Base-by-base conservation (phyloP, 2,113 vertebrate genomes). In the Halcyon senegalensis region DNA sequence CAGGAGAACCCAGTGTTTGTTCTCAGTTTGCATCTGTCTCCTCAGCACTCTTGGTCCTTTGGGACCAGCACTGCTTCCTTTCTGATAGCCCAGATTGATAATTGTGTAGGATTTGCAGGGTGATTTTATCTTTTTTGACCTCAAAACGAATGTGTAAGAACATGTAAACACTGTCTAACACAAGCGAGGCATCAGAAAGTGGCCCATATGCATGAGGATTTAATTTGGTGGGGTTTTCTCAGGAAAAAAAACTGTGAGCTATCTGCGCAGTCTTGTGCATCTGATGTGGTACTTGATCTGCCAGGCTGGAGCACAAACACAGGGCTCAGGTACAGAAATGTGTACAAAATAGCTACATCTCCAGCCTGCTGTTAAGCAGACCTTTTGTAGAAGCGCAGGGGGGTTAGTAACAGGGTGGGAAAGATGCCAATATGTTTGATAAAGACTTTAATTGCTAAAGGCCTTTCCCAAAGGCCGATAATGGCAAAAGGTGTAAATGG, bases 361-460 rank as follows among this genome's bases (percentile, higher is more conserved):
- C 74, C 90, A 95, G 93, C 95, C 94, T 96, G 89, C 96, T 96
- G 96, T 80, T 58, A 82, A 94, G 87, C 93, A 95, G 95, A 82
- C 93, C 86, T 96, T 92, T 86, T 35, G 95, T 97, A 98, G 97
- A 89, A 97, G 94, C 73, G 37, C 31, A 78, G 96, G 96, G 92
- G 96, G 97, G 96, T 91, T 84, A 81, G 96, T 98, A 98, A 97
- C 97, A 97, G 91, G 89, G 96, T 98, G 98, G 97, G 97, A 96
- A 97, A 96, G 91, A 97, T 97, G 98, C 96, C 98, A 98, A 97
- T 97, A 98, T 98, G 97, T 98, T 98, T 98, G 98, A 98, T 98
- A 98, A 98, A 98, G 98, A 98, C 97, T 99, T 98, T 98, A 98
- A 98, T 99, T 99, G 98, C 98, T 97, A 90, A 98, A 96, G 97